Conservation (phyloP, 92 coral and sea anemone genomes). For the Zoanthus gigantus region DNA sequence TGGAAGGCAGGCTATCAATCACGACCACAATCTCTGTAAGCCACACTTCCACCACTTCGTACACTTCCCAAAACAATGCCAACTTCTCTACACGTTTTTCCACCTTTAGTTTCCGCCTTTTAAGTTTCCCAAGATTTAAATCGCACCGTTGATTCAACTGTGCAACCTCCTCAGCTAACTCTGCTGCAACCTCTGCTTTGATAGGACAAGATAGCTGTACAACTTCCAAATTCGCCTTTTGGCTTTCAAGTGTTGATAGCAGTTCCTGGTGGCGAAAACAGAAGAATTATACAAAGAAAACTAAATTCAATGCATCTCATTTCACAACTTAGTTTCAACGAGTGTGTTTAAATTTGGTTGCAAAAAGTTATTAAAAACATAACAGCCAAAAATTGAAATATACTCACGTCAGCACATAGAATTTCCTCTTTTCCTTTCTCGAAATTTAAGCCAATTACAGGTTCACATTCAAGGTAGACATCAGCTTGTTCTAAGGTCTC, state of each 20-base stretch:
- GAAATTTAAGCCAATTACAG: conserved; percentile 80
- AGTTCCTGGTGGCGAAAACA: conserved; percentile 52
- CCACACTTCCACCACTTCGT: conserved; percentile 80
- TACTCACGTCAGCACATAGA: conserved; percentile 77
- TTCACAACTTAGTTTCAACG: too few relatives aligned
- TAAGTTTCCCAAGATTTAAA: conserved; percentile 79
- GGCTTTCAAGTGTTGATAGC: conserved; percentile 72
- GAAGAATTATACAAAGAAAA: not conserved
- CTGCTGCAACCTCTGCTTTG: conserved; percentile 72
- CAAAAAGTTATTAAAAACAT: not conserved
- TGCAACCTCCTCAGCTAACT: conserved; percentile 77
- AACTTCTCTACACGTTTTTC: conserved; percentile 81
- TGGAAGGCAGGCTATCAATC: conserved; percentile 76
- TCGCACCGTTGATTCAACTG: conserved; percentile 75
- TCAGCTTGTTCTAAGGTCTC: conserved; percentile 77
- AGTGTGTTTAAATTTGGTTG: too few relatives aligned
- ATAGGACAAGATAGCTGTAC: conserved; percentile 83
- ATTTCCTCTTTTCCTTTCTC: conserved; percentile 90
- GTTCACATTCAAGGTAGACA: conserved; percentile 77
- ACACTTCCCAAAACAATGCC: conserved; percentile 75
- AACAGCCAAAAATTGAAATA: not conserved
- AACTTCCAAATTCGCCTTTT: conserved; percentile 83
- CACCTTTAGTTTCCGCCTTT: conserved; percentile 72
- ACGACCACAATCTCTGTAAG: conserved; percentile 68
- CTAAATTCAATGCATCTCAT: too few relatives aligned